Percentiles rank a stretch among this genome's conserved stretches.
Evolutionary conservation across 2,797 vertebrate genomes (phyloP).

Genomic region (Xenentodon cancila): DNA sequence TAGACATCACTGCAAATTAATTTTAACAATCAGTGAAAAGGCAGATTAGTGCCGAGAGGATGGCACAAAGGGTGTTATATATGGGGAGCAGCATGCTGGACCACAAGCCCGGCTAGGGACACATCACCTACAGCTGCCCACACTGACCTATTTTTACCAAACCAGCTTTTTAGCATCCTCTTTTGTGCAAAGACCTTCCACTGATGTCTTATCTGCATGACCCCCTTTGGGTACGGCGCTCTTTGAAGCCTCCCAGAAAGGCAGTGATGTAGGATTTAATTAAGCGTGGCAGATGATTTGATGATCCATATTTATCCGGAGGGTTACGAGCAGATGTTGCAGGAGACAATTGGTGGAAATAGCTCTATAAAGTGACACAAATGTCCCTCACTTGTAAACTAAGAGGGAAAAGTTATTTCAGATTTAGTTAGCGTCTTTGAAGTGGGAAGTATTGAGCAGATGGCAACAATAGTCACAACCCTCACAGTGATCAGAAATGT

Average conservation of each 20-base stretch:
- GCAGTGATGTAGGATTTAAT: conserved; percentile 91
- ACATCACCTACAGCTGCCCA: conserved; percentile 91
- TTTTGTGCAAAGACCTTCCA: conserved; percentile 79
- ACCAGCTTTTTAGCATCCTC: conserved; percentile 87
- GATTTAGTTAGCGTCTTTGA: conserved; percentile 89
- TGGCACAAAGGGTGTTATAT: conserved; percentile 88
- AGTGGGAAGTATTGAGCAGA: conserved; percentile 83
- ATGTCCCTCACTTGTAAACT: conserved; percentile 52
- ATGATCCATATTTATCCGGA: conserved; percentile 84
- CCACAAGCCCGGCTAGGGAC: conserved; percentile 82
- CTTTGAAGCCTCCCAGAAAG: conserved; percentile 84
- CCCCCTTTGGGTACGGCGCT: conserved; percentile 73
- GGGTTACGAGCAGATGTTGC: conserved; percentile 89
- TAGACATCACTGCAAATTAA: conserved; percentile 92
- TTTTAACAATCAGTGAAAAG: conserved; percentile 94
- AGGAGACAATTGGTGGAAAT: conserved; percentile 82
- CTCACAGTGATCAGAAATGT: conserved; percentile 84
- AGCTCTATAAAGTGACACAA: conserved; percentile 78
- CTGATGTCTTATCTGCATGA: conserved; percentile 88
- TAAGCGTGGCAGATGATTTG: conserved; percentile 93
- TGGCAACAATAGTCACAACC: conserved; percentile 88
- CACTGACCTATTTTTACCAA: conserved; percentile 81
- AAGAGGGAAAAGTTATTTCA: conserved; percentile 85
- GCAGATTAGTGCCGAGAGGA: conserved; percentile 86
- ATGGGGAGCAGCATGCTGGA: conserved; percentile 80